These are phyloP conservation scores for Drosophila borborema DNA, from an alignment of 2,888 invertebrate species.

Conservation along the genomic window DNA sequence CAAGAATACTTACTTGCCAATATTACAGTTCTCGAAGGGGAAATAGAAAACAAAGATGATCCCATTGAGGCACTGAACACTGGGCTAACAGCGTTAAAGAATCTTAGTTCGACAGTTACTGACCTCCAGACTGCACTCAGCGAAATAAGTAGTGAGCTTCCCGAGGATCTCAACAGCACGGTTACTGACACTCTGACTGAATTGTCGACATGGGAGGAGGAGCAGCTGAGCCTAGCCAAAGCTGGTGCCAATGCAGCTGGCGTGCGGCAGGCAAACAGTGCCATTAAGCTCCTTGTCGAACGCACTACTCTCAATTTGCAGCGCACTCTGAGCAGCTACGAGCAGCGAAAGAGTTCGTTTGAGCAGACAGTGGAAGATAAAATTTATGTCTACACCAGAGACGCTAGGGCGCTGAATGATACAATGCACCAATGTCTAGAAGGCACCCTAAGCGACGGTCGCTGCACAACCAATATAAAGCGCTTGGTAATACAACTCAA, in stretches of 20 bases:
- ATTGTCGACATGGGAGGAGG: neutral
- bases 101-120: neutral
- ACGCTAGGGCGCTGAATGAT: conserved; percentile 3
- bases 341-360: neutral
- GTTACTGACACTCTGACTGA: neutral
- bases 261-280: neutral
- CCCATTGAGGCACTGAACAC: neutral
- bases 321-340: neutral
- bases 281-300: neutral
- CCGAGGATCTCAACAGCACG: neutral
- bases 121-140: neutral
- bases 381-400: conserved; percentile 1
- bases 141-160: neutral
- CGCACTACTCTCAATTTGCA: neutral
- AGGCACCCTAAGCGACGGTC: rapidly evolving
- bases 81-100: neutral
- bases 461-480: neutral
- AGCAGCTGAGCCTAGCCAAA: neutral
- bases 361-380: conserved; percentile 7
- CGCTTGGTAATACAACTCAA: neutral
- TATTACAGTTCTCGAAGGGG: neutral
- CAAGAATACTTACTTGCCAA: neutral
- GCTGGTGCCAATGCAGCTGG: neutral
- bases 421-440: neutral
- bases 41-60: neutral